A percentile compares a stretch with the other conserved stretches of the same genome.
Conservation (phyloP, 2,888 invertebrate species). For the Chydorus sphaericus region DNA sequence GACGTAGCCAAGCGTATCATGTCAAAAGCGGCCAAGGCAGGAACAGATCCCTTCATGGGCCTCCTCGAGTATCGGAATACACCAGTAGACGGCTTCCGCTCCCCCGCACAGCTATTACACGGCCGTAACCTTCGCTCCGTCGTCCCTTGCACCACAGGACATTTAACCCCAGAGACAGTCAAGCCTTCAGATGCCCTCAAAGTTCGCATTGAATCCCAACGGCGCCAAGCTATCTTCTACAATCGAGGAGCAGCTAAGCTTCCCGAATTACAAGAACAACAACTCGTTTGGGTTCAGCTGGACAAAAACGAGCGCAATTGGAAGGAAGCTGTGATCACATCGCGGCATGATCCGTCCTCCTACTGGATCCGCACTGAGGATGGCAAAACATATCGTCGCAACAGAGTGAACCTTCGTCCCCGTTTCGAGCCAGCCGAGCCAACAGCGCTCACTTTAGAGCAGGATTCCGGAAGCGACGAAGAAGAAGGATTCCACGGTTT, state of each 20-base stretch:
- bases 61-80: neutral
- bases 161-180: neutral
- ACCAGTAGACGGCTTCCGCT: neutral
- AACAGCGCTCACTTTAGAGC: neutral
- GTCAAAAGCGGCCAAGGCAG: neutral
- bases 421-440: neutral
- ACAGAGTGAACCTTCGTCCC: neutral
- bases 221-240: neutral
- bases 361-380: neutral
- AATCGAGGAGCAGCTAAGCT: neutral
- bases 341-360: neutral
- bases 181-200: neutral
- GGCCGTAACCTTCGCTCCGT: neutral
- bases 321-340: neutral
- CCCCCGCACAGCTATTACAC: neutral
- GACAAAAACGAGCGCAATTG: neutral
- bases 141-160: neutral
- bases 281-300: neutral
- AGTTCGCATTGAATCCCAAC: neutral
- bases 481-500: neutral
- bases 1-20: neutral
- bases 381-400: neutral
- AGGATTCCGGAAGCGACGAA: neutral
- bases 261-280: too few species aligned
- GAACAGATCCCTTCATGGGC: neutral